Evolutionary conservation across 2,113 vertebrate genomes (phyloP), one percentile per base, ranked within the genome.

Genomic region (Aptenodytes forsteri): DNA sequence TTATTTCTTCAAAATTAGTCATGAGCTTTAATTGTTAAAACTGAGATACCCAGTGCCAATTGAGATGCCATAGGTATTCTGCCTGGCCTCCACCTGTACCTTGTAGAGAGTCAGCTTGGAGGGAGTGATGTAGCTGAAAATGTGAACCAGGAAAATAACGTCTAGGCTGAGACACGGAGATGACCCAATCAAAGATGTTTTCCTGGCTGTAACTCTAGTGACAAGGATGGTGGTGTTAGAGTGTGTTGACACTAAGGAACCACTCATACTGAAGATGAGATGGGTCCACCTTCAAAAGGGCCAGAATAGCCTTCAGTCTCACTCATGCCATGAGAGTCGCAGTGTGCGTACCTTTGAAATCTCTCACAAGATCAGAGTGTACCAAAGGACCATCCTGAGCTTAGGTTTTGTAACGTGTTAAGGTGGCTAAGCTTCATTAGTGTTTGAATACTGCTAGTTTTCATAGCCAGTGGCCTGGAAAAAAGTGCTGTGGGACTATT

Each of bases 321-420:
- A 12, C 32, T 46, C 27, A 26, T 49, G 21, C 27, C 42, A 7
- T 15, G n/a, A 29, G 17, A 75, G 25, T 13, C 0, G 0, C 22
- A 7, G 26, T 44, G 14, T 36, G 18, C 8, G 0, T 46, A 49
- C 25, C 44, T 72, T 38, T 71, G 58, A 67, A 76, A 67, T 50
- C 15, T 58, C 42, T 34, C 61, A 56, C 16, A 65, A 56, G 9
- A 30, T 11, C 11, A n/a, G 26, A 7, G 2, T 10, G 30, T n/a
- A 66, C 59, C 30, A 52, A 87, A 69, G 20, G 21, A 61, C 23
- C 16, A 30, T 9, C 9, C 47, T 14, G 56, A 84, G 17, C 20
- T 61, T 50, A 42, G 19, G 6, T 56, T 81, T 46, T 16, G 11
- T 29, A 52, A 70, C 29, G 6, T 6, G 8, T 27, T 76, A 23